Conservation (phyloP, 1,140 invertebrate species). For the Musca domestica region DNA sequence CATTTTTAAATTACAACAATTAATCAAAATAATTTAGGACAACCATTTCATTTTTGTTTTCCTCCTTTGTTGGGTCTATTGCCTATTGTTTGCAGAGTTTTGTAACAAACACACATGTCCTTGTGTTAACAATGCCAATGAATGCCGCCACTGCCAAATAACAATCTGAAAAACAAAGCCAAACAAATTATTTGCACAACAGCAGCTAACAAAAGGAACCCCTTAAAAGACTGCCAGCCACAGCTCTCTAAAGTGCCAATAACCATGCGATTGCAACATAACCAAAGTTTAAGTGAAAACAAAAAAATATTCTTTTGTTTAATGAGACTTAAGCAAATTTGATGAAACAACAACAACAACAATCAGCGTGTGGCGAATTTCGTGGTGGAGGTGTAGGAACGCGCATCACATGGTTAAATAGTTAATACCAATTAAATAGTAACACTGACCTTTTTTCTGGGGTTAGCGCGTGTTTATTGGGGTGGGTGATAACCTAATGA, state of each 20-base stretch:
- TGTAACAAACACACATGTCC: too few species aligned
- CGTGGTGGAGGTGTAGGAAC: not conserved
- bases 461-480: too few species aligned
- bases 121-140: not conserved
- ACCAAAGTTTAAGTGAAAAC: not conserved
- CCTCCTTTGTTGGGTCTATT: too few species aligned
- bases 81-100: too few species aligned
- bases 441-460: not conserved
- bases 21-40: not conserved
- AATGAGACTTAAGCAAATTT: too few species aligned
- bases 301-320: too few species aligned
- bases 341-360: too few species aligned
- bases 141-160: too few species aligned
- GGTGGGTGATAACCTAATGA: too few species aligned
- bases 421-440: constrained; percentile 11
- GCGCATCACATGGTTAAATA: constrained; percentile 2
- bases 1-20: constrained; percentile 3
- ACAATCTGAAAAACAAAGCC: constrained; percentile 11
- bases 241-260: constrained; percentile 7
- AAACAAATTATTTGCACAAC: constrained; percentile 9
- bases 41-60: too few species aligned
- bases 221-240: too few species aligned
- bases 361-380: not conserved
- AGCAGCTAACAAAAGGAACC: not conserved
- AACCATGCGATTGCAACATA: constrained; percentile 11